Evolutionary conservation across 2,888 invertebrate genomes (phyloP), one percentile per base, ranked within the genome.

Genomic region (Agriopis aurantiaria): DNA sequence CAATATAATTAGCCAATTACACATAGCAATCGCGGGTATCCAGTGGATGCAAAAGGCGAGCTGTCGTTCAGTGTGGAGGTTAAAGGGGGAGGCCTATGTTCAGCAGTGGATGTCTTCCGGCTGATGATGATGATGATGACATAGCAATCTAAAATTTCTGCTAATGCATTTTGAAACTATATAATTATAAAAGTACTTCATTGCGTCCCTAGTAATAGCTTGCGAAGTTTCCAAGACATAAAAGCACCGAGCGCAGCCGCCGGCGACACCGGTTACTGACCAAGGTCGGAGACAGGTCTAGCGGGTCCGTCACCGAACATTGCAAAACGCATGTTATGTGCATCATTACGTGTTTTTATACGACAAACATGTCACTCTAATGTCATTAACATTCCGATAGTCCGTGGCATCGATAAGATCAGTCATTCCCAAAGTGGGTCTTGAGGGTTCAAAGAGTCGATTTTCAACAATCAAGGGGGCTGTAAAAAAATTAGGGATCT

Each of bases 241-340:
- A 82, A 46, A 57, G 43, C 78, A 81, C 76, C 40, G 67, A 75
- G 8, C 12, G 12, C 56, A 14, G 56, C 9, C 53, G 53, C 7
- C 58, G n/a, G 14, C 56, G 51, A 66, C 80, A 85, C 88, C 87
- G 85, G 88, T 88, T 83, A 73, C 70, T 74, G 69, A 41, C 77
- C 92, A 91, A 92, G 92, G 91, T 89, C 90, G 86, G 76, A 87
- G 88, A 89, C 92, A 85, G 89, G 91, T 90, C 87, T 80, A 62
- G 69, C 71, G 46, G 60, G 65, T 64, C 58, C 61, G 65, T 52
- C 66, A 66, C 58, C 60, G 40, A 23, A 56, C 23, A 12, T 77
- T 75, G 73, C 76, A 72, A 72, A 74, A 77, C 71, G 48, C 60
- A 63, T 72, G 62, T 58, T 63, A 71, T 65, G 67, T 68, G 62